A percentile compares a stretch with the other conserved stretches of the same genome.
These are phyloP conservation scores for Pelvicachromis taeniatus DNA, from an alignment of 2,113 vertebrate species.

Conservation along the genomic window DNA sequence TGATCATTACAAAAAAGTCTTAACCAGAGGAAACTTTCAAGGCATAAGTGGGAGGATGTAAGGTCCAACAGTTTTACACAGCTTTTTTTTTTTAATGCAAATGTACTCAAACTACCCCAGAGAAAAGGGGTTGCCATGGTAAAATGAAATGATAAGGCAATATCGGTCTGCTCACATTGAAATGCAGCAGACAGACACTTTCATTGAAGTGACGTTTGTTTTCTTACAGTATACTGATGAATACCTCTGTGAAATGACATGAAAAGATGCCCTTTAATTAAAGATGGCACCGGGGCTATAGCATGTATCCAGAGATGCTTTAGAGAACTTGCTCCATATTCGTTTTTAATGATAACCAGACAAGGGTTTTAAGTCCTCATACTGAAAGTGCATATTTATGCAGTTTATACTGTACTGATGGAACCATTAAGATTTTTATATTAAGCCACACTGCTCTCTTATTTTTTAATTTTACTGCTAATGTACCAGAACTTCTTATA, in stretches of 20 bases:
- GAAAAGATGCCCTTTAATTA: neutral
- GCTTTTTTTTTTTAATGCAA: conserved; percentile 26
- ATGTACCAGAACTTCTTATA: neutral
- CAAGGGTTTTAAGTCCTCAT: neutral
- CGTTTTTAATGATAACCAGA: conserved; percentile 4
- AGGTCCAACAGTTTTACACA: conserved; percentile 36
- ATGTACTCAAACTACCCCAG: conserved; percentile 7
- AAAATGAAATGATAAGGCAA: conserved; percentile 24
- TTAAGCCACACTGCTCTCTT: neutral
- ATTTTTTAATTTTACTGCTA: neutral
- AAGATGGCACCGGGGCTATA: neutral
- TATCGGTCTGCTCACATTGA: neutral
- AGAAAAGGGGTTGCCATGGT: conserved; percentile 37
- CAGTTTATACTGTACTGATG: neutral
- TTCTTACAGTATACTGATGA: neutral
- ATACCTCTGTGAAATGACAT: neutral
- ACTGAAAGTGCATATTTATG: neutral
- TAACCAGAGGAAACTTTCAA: conserved; percentile 50
- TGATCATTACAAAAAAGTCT: conserved; percentile 43
- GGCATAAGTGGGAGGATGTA: conserved; percentile 38
- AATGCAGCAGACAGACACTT: neutral
- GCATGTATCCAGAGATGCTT: neutral
- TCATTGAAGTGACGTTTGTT: neutral
- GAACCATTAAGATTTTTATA: neutral
- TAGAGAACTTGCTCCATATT: neutral